These are phyloP conservation scores for Porites cylindrica DNA, from an alignment of 92 coral and sea anemone species.

Conservation along the genomic window DNA sequence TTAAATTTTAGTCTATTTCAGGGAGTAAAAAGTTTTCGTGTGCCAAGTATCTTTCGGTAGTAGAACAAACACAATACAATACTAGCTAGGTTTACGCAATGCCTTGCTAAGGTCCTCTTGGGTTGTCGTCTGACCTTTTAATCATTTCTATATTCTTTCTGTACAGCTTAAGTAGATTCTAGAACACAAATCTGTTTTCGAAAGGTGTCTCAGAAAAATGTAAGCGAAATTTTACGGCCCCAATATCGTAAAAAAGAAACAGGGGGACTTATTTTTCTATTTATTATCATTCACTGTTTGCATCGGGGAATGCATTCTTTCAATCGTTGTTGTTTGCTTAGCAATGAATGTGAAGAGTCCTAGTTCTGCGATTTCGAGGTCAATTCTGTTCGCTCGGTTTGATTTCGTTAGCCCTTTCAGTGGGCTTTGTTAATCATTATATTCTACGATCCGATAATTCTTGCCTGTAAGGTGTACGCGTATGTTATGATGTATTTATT, in stretches of 20 bases:
- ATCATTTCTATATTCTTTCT: background rate
- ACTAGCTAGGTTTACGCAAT: slow-evolving; percentile 31
- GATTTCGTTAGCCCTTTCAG: background rate
- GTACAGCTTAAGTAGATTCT: background rate
- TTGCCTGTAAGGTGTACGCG: slow-evolving; percentile 2
- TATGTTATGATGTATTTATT: slow-evolving; percentile 18
- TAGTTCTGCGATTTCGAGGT: background rate
- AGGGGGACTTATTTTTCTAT: background rate
- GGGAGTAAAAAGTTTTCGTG: slow-evolving; percentile 13
- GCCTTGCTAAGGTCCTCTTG: background rate
- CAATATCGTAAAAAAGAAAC: slow-evolving; percentile 28
- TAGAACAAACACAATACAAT: background rate
- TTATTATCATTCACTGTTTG: slow-evolving; percentile 6
- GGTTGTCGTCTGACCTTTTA: background rate
- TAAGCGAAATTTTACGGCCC: background rate
- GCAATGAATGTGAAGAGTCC: slow-evolving; percentile 52
- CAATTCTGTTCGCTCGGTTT: background rate
- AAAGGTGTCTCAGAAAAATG: background rate
- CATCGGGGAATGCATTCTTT: slow-evolving; percentile 65
- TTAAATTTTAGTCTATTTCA: background rate
- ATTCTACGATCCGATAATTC: background rate
- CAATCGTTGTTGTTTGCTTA: slow-evolving; percentile 55
- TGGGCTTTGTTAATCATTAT: background rate
- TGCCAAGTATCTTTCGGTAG: background rate
- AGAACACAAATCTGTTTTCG: background rate